Percentiles rank a stretch among this genome's conserved stretches.
Evolutionary conservation across 2,113 vertebrate species (phyloP).

Genomic region (Saguinus imperator): DNA sequence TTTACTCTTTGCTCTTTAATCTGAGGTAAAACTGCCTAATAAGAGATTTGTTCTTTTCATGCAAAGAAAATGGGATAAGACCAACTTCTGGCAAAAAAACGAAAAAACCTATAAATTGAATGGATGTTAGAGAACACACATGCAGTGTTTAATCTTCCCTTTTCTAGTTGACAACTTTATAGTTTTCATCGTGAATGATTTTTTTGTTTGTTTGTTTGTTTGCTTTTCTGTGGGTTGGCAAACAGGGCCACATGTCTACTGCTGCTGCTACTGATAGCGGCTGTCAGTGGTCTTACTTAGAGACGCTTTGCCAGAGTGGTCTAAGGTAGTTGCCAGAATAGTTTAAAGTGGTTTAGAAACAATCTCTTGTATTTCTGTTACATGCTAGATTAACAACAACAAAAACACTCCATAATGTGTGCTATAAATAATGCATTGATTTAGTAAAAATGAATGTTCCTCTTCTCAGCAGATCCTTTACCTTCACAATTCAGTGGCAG

Average conservation of each 20-base stretch:
- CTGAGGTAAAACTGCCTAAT: neutral
- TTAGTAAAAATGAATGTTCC: conserved; percentile 46
- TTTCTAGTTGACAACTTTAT: neutral
- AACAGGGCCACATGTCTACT: neutral
- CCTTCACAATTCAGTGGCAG: neutral
- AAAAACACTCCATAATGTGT: conserved; percentile 26
- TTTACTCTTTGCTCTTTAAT: neutral
- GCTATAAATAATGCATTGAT: conserved; percentile 46
- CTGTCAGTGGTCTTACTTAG: neutral
- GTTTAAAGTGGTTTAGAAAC: conserved; percentile 52
- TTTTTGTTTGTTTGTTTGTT: neutral
- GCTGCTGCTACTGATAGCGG: no score
- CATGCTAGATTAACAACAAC: conserved; percentile 64
- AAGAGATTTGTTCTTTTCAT: neutral
- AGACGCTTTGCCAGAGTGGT: neutral
- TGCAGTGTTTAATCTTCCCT: neutral
- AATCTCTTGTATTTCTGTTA: conserved; percentile 70
- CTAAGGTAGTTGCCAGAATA: neutral
- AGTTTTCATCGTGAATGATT: neutral
- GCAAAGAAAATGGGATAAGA: neutral
- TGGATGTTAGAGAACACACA: neutral
- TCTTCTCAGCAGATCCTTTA: neutral
- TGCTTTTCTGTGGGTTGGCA: neutral
- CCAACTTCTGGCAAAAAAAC: neutral
- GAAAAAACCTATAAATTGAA: neutral